phyloP scores from a whole-genome alignment of 1,140 invertebrate species.

The Oncopeltus fasciatus region DNA sequence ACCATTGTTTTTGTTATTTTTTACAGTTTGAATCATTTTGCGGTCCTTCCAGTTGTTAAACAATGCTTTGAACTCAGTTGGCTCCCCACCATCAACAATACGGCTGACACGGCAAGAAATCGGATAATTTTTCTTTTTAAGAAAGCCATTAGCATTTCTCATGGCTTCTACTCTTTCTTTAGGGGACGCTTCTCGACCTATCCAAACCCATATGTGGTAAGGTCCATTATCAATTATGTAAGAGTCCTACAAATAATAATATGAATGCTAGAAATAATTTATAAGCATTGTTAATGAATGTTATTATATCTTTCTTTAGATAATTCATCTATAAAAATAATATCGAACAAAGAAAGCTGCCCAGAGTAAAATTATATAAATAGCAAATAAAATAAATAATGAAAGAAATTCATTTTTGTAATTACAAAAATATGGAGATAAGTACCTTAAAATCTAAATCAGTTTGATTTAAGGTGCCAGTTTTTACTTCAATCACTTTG shows the following conservation, averaged over 20 bases:
- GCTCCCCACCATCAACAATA: constrained; percentile 67
- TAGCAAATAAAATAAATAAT: no score
- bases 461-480: constrained; percentile 58
- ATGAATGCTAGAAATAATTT: no score
- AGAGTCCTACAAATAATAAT: constrained; percentile 43
- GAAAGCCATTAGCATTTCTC: constrained; percentile 73
- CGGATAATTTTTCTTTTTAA: constrained; percentile 73
- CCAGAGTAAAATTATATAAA: no score
- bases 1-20: neutral
- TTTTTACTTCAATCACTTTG: constrained; percentile 74
- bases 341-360: no score
- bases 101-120: constrained; percentile 58
- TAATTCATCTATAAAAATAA: no score
- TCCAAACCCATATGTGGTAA: constrained; percentile 85
- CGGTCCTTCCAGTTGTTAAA: constrained; percentile 54
- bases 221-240: constrained; percentile 77
- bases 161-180: constrained; percentile 63
- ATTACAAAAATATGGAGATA: neutral
- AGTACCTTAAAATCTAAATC: constrained; percentile 63
- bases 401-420: no score
- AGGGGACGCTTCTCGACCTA: constrained; percentile 53
- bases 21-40: neutral
- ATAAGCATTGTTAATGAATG: no score
- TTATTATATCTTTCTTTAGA: neutral
- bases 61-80: constrained; percentile 69